Base-by-base conservation (phyloP, 1,140 invertebrate genomes). In the Ptiloglossa arizonensis region DNA sequence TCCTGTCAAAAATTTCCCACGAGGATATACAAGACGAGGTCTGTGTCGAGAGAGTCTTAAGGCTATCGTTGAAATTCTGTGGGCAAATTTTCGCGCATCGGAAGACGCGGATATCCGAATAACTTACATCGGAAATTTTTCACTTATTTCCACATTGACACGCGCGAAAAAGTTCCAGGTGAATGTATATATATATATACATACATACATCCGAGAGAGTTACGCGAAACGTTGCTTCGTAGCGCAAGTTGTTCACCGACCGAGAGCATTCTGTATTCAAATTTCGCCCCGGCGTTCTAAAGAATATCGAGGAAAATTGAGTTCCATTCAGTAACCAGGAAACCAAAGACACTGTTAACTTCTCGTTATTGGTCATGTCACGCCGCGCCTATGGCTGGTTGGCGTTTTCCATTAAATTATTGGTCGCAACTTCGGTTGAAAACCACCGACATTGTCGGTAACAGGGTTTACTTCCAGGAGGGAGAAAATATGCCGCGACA, bases 291-390 rank as follows among this genome's bases (percentile, higher is more conserved):
- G 46, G 5, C 6, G 22, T n/a, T 19, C 9, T 48, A 11, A 66
- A 66, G 46, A 66, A 74, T 74, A 74, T 73, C 46, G 70, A 54
- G 29, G 70, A 52, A 52, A 64, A 74, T 66, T 44, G 48, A 44
- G 62, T 74, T 54, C 8, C 48, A 29, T 59, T 63, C 46, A n/a
- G 35, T 19, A 17, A 54, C 27, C 22, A 11, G 19, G 15, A 64
- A 29, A 41, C 19, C 22, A 41, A 54, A 74, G 5, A 27, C 24
- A 15, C 17, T 56, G n/a, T 56, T 66, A 44, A 62, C 57, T 62
- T 63, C 19, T 29, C 27, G 22, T 50, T 52, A 19, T 52, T 15
- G 32, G 19, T 22, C n/a, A 64, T 17, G 29, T 24, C 41, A 29
- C 38, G 2, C 19, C 13, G 17, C 17, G 15, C 0, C 41, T 50